Evolutionary conservation across 2,888 invertebrate genomes (phyloP), one percentile per base, ranked within the genome.

Genomic region (Orgyia antiqua): DNA sequence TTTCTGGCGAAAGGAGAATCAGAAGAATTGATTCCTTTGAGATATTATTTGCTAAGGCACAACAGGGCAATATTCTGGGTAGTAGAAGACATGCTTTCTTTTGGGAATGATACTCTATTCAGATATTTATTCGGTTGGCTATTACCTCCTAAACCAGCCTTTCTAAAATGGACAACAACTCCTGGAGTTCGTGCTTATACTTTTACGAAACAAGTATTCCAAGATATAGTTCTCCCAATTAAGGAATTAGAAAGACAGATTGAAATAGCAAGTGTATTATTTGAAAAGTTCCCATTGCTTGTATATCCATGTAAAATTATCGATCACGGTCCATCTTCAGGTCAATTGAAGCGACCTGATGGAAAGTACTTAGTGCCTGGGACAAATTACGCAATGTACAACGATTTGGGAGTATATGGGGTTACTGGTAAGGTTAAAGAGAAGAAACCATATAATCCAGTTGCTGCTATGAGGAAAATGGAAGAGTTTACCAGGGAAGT

Each of bases 61-160:
- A 90, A 91, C 53, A 72, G 91, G 47, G 88, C 91, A 1, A 92
- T 92, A 31, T 92, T 92, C 62, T 92, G 92, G 92, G 92, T 92
- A 0, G 89, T 92, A 0, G 91, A 92, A 69, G 89, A 89, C 10
- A 91, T 92, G 92, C 78, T 92, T 26, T 89, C 91, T 0, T 91
- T 91, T 45, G 92, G 92, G n/a, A 92, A 92, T 49, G 68, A 91
- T 51, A 86, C 87, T 0, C 8, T 91, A 3, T 92, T 92, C 57
- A 77, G 91, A 35, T 58, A 80, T 2, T 46, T 91, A 0, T 89
- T 92, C 48, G 92, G 92, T 0, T 92, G 91, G 91, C 63, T 92
- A 0, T 58, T 91, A 13, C 92, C 92, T 0, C 92, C 92, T 0
- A 92, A 92, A 57, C 90, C 91, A 2, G 92, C 92, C 0, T 92